Conservation (phyloP, 1,140 invertebrate genomes). For the Tetragonula clypearis region DNA sequence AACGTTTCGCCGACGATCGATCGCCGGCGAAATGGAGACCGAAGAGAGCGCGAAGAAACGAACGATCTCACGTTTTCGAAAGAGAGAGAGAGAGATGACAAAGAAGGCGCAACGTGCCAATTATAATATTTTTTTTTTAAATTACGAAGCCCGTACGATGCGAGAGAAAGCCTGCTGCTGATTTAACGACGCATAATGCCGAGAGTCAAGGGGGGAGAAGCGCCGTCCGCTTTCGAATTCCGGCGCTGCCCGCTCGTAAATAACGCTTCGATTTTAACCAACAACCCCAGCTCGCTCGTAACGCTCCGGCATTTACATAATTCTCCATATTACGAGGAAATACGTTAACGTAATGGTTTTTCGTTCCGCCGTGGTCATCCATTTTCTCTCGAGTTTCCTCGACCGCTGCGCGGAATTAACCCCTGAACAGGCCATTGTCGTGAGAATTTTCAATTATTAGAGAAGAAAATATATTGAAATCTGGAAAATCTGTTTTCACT, state of each 20-base stretch:
- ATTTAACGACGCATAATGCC: slow-evolving; percentile 3
- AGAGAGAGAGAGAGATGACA: too few relatives aligned
- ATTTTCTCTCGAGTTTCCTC: background rate
- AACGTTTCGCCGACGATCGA: background rate
- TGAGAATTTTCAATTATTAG: too few relatives aligned
- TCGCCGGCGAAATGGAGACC: background rate
- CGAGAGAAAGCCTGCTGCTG: background rate
- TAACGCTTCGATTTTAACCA: slow-evolving; percentile 8
- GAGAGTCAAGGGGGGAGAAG: background rate
- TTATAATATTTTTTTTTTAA: background rate
- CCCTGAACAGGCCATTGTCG: too few relatives aligned
- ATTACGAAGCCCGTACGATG: background rate
- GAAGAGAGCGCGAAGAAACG: background rate
- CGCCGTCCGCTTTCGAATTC: background rate
- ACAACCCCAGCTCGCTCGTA: background rate
- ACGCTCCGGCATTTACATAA: slow-evolving; percentile 3
- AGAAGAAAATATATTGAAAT: too few relatives aligned
- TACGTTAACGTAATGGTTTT: background rate
- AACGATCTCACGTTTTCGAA: background rate
- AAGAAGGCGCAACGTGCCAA: background rate
- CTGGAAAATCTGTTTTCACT: too few relatives aligned
- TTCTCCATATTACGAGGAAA: slow-evolving; percentile 1
- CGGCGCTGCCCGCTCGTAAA: slow-evolving; percentile 4
- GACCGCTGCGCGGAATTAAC: background rate
- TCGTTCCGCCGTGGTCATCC: background rate